These are phyloP conservation scores for Prosapia bicincta DNA, from an alignment of 2,888 invertebrate species.

Conservation along the genomic window DNA sequence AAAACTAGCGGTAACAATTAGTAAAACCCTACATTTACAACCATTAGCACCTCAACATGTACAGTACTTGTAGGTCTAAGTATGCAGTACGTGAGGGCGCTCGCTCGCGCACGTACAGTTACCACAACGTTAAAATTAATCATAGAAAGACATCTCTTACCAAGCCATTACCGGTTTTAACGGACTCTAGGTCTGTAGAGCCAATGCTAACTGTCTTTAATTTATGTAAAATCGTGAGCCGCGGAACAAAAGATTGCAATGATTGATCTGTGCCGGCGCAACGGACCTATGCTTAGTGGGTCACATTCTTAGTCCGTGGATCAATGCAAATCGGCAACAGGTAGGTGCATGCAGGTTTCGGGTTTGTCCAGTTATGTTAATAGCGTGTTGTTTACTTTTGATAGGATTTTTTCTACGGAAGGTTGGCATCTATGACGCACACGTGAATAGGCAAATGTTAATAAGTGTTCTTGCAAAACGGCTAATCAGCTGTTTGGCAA, in stretches of 20 bases:
- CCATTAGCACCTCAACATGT: background rate
- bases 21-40: background rate
- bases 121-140: background rate
- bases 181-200: background rate
- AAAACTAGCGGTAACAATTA: no score
- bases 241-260: background rate
- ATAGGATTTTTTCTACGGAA: background rate
- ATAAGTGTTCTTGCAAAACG: no score
- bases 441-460: background rate
- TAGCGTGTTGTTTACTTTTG: background rate
- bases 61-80: background rate
- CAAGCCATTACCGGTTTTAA: background rate
- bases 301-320: background rate
- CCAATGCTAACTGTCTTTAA: background rate
- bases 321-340: background rate
- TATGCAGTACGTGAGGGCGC: background rate
- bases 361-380: background rate
- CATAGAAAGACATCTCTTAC: background rate
- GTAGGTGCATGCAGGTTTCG: background rate
- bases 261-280: background rate
- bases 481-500: no score
- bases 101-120: background rate
- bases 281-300: background rate
- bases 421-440: background rate
- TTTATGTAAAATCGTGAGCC: background rate